Conservation (phyloP, 1,140 invertebrate species). For the Heliothis subflexa region DNA sequence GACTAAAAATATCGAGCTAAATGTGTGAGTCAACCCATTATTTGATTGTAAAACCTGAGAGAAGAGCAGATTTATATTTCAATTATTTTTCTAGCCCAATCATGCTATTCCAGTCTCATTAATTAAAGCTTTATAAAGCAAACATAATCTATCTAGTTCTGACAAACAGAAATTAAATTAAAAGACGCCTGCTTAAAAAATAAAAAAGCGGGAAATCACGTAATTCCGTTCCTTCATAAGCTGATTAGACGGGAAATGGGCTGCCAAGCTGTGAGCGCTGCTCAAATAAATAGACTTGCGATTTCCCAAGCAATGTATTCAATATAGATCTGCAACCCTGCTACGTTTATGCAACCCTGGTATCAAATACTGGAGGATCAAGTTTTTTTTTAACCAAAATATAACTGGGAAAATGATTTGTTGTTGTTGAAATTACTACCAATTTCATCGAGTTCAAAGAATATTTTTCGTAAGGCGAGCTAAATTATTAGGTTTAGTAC, state of each 20-base stretch:
- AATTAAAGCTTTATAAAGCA: background rate
- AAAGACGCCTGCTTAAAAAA: background rate
- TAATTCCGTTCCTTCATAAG: constrained; percentile 45
- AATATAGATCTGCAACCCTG: background rate
- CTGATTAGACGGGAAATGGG: constrained; percentile 43
- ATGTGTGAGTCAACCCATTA: too few relatives aligned
- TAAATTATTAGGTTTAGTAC: too few relatives aligned
- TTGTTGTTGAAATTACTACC: too few relatives aligned
- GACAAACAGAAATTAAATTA: constrained; percentile 33
- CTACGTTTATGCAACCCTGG: constrained; percentile 14
- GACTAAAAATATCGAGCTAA: background rate
- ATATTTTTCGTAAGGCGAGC: too few relatives aligned
- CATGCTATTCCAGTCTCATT: background rate
- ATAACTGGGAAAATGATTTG: background rate
- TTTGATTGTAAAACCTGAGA: too few relatives aligned
- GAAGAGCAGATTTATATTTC: background rate
- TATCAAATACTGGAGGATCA: background rate
- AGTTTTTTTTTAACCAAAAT: background rate
- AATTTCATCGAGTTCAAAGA: too few relatives aligned
- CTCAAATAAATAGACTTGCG: constrained; percentile 16
- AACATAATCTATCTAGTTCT: background rate
- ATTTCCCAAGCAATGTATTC: background rate
- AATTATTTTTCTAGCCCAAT: background rate
- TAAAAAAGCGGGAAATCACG: constrained; percentile 12
- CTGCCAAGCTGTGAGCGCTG: constrained; percentile 17